Evolutionary conservation across 2,888 invertebrate species (phyloP).

Genomic region (Digitonthophagus gazella): DNA sequence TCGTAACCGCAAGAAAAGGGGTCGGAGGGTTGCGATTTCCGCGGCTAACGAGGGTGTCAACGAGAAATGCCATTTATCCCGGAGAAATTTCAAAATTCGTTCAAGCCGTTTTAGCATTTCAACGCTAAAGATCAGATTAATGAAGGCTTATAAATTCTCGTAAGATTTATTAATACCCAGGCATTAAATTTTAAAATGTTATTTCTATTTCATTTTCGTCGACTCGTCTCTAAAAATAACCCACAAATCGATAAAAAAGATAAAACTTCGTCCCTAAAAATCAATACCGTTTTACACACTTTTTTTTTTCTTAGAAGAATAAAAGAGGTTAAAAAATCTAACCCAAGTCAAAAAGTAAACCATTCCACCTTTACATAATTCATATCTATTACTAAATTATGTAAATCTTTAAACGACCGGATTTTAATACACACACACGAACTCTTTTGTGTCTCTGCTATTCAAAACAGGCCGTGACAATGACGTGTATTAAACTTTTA

Average conservation of each 20-base stretch:
- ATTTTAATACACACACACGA: conserved; percentile 21
- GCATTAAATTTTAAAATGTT: too few species aligned
- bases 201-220: neutral
- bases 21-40: too few species aligned
- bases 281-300: too few species aligned
- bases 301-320: too few species aligned
- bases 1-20: too few species aligned
- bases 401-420: conserved; percentile 23
- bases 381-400: conserved; percentile 25
- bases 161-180: too few species aligned
- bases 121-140: too few species aligned
- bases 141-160: too few species aligned
- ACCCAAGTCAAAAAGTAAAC: neutral
- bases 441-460: neutral
- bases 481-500: conserved; percentile 24
- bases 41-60: neutral
- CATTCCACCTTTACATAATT: conserved; percentile 18
- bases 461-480: conserved; percentile 13
- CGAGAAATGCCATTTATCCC: neutral
- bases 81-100: too few species aligned
- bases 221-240: neutral
- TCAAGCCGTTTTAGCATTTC: too few species aligned
- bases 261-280: too few species aligned
- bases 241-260: neutral
- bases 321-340: conserved; percentile 20